phyloP scores from a whole-genome alignment of 2,888 invertebrate genomes.

The Stictocephala bisonia region DNA sequence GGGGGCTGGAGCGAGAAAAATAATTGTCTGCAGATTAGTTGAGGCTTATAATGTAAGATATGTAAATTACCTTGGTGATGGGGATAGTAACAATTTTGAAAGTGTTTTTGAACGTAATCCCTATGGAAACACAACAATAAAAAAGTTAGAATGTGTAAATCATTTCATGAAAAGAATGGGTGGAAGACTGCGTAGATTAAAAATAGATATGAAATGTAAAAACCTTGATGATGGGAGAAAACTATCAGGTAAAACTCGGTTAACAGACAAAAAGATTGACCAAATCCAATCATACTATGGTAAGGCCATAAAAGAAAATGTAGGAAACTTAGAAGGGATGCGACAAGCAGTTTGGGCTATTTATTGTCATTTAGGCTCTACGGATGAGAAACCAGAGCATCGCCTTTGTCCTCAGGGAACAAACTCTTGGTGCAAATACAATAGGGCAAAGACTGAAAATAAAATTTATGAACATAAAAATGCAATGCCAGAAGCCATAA shows the following conservation, averaged over 20 bases:
- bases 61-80: slow-evolving; percentile 2
- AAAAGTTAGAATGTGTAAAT: slow-evolving; percentile 34
- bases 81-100: slow-evolving; percentile 14
- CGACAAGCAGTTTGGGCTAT: slow-evolving; percentile 28
- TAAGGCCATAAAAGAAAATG: slow-evolving; percentile 29
- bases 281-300: slow-evolving; percentile 31
- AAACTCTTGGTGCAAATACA: slow-evolving; percentile 24
- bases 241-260: slow-evolving; percentile 23
- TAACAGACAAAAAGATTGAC: slow-evolving; percentile 19
- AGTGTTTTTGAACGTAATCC: slow-evolving; percentile 21
- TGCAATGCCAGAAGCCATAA: slow-evolving; percentile 3
- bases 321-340: neutral
- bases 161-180: slow-evolving; percentile 30
- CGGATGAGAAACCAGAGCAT: slow-evolving; percentile 17
- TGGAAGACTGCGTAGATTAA: slow-evolving; percentile 19
- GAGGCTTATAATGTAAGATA: slow-evolving; percentile 25
- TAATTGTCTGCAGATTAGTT: slow-evolving; percentile 44
- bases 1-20: slow-evolving; percentile 46
- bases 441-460: neutral
- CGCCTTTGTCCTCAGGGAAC: slow-evolving; percentile 16
- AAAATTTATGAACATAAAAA: neutral
- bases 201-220: neutral
- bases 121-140: slow-evolving; percentile 22
- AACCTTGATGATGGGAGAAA: slow-evolving; percentile 4
- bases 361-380: slow-evolving; percentile 15